Conservation (phyloP, 1,140 invertebrate genomes). For the Eufriesea mexicana region DNA sequence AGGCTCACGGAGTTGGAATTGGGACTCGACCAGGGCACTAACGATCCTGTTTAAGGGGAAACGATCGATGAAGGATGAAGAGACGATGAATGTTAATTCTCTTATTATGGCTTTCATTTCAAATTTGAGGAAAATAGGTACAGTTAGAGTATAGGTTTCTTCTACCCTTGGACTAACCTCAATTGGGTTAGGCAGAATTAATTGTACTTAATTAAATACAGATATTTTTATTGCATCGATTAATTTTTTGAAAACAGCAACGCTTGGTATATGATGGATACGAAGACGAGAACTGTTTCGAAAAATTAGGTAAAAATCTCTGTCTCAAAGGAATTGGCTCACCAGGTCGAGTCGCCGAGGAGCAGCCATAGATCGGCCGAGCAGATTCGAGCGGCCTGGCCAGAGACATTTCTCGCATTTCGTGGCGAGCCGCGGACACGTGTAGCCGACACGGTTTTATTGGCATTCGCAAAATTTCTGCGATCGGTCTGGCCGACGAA, state of each 20-base stretch:
- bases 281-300: background rate
- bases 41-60: too few relatives aligned
- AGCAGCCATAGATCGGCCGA: constrained; percentile 47
- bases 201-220: too few relatives aligned
- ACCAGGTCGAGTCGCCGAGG: constrained; percentile 4
- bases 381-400: constrained; percentile 48
- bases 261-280: background rate
- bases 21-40: background rate
- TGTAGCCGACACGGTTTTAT: constrained; percentile 64
- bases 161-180: too few relatives aligned
- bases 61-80: background rate
- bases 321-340: background rate
- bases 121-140: too few relatives aligned
- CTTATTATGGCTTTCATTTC: too few relatives aligned
- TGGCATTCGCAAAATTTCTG: constrained; percentile 62
- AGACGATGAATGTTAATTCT: background rate
- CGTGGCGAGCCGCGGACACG: constrained; percentile 49
- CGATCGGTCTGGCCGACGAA: constrained; percentile 36
- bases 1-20: background rate
- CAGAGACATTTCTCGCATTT: constrained; percentile 66
- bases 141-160: too few relatives aligned
- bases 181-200: too few relatives aligned
- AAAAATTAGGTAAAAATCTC: background rate
- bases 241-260: background rate
- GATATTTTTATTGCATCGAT: too few relatives aligned